Base-by-base conservation (phyloP, 2,113 vertebrate genomes). In the Cyanoramphus novaezelandiae region DNA sequence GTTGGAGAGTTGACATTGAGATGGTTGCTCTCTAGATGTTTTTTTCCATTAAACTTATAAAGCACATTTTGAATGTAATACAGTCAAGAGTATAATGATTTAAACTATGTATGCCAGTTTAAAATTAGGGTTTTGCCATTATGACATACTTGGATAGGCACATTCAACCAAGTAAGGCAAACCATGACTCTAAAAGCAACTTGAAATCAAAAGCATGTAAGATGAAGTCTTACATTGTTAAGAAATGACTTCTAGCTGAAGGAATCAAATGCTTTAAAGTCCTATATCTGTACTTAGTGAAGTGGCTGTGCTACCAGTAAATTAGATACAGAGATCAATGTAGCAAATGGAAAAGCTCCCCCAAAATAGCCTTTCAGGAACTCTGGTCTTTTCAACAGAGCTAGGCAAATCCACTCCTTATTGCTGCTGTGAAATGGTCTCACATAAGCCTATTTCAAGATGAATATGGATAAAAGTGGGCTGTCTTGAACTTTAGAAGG, bases 1-100 rank as follows among this genome's bases (percentile, higher is more conserved):
- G 62, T 13, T 75, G 71, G 70, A 90, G 64, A 86, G 46, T 63
- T 95, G 82, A 91, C 69, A 88, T 86, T 93, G 95, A 95, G 69
- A 79, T 88, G 72, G 85, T 59, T 91, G 89, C 65, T 82, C 31
- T 84, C 59, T 82, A 90, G 62, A 27, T 67, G 15, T 2, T 53
- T 62, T 76, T 88, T 84, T 10, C 49, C 4, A 0, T 65, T 91
- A 70, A 86, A 81, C 68, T 93, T 84, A 62, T 17, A 67, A 64
- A 93, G 59, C 24, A 55, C 33, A 20, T 67, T 88, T 76, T 68
- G 35, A 67, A 70, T 57, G 50, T 68, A 55, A 71, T 64, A 64
- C 2, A 3, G 60, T 87, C 86, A 65, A 62, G 49, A 82, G 63
- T 57, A 15, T 37, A 49, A 69, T 10, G 13, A 55, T 68, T 74